These are phyloP conservation scores for Rhopalosiphum maidis DNA, from an alignment of 1,140 invertebrate genomes.

Conservation along the genomic window DNA sequence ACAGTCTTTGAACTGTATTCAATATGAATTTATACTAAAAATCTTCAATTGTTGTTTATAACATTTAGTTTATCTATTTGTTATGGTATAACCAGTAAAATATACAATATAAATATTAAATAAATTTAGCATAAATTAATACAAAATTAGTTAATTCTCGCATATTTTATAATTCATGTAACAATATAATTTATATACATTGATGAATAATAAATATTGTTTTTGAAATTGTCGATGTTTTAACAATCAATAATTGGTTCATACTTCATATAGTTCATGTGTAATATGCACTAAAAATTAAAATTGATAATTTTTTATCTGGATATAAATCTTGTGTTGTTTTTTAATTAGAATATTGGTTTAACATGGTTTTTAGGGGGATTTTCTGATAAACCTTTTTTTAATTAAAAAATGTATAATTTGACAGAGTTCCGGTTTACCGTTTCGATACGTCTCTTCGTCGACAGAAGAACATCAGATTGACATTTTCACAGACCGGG, in stretches of 20 bases:
- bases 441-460: background rate
- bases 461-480: background rate
- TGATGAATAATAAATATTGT: background rate
- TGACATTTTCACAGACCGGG: background rate
- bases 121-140: background rate
- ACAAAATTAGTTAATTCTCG: background rate
- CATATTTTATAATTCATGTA: background rate
- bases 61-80: background rate
- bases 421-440: constrained; percentile 28
- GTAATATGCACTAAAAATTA: background rate
- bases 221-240: background rate
- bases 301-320: constrained; percentile 10
- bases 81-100: background rate
- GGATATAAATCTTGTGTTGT: constrained; percentile 12
- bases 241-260: background rate
- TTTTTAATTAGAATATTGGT: constrained; percentile 40
- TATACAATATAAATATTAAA: background rate
- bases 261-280: background rate
- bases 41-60: background rate
- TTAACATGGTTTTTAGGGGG: background rate
- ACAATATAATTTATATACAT: background rate
- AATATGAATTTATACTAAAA: background rate
- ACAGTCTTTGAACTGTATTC: background rate
- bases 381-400: constrained; percentile 28
- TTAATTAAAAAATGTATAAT: constrained; percentile 45